Conservation (phyloP, 2,797 vertebrate species). For the Xenopus petersii region DNA sequence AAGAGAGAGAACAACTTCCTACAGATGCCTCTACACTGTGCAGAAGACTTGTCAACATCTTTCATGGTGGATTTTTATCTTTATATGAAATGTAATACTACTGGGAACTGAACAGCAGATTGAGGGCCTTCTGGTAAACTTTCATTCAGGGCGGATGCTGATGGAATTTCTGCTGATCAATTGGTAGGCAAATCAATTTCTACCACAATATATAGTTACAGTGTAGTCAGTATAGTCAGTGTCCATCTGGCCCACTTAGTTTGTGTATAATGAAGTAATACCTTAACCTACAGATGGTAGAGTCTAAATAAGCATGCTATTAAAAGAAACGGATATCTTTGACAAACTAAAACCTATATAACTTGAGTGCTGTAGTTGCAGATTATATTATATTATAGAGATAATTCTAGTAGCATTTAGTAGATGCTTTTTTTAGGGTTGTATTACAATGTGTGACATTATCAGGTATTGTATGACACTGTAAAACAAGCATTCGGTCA, state of each 20-base stretch:
- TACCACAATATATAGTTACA: slow-evolving; percentile 20
- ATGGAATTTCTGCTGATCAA: slow-evolving; percentile 3
- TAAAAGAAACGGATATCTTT: no score
- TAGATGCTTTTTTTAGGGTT: background rate
- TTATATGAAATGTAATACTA: slow-evolving; percentile 19
- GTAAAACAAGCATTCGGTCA: background rate
- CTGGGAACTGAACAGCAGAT: background rate
- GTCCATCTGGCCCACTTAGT: slow-evolving; percentile 26
- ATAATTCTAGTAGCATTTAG: no score
- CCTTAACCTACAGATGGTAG: background rate
- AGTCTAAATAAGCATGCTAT: background rate
- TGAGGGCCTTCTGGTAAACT: slow-evolving; percentile 31
- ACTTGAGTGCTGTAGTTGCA: background rate
- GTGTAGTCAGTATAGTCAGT: no score
- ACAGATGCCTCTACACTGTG: background rate
- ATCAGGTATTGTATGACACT: slow-evolving; percentile 4
- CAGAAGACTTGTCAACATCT: slow-evolving; percentile 2
- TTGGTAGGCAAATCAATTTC: slow-evolving; percentile 22
- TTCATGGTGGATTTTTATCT: background rate
- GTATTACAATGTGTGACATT: background rate
- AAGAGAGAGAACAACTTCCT: background rate
- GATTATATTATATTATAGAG: no score
- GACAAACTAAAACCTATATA: background rate
- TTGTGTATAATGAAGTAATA: slow-evolving; percentile 1
- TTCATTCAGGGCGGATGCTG: background rate